Percentiles rank a stretch among this genome's conserved stretches.
Conservation (phyloP, 2,797 vertebrate genomes). For the Paratrypauchen microcephalus region DNA sequence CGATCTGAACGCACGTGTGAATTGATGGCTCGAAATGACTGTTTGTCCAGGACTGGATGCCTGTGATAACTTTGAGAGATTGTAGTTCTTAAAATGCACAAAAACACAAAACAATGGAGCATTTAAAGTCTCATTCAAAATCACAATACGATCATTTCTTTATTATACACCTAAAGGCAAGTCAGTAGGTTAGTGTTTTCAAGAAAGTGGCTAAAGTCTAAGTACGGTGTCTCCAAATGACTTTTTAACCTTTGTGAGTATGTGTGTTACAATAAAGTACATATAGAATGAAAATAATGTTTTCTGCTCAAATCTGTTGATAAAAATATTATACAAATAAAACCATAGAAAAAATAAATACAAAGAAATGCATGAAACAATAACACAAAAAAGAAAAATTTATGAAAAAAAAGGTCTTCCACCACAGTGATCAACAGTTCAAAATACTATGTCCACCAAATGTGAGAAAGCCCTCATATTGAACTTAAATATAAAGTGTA, state of each 20-base stretch:
- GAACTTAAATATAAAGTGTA: too few species aligned
- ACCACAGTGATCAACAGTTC: too few species aligned
- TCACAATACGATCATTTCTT: neutral
- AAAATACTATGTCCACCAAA: too few species aligned
- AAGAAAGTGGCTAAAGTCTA: neutral
- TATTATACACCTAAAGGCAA: neutral
- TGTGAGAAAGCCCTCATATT: too few species aligned
- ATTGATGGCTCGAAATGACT: neutral
- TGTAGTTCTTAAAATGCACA: neutral
- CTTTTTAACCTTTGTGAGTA: neutral
- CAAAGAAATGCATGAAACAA: too few species aligned
- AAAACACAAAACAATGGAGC: conserved; percentile 5
- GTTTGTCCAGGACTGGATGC: neutral
- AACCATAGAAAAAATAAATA: too few species aligned
- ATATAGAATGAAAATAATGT: too few species aligned
- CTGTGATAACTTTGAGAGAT: neutral
- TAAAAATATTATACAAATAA: too few species aligned
- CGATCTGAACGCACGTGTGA: neutral
- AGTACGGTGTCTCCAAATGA: neutral
- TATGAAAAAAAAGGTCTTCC: too few species aligned
- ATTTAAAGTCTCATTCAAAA: neutral
- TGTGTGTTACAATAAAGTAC: neutral
- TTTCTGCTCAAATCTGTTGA: too few species aligned
- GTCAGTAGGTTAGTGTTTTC: neutral
- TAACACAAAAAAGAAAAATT: too few species aligned